These are phyloP conservation scores for Heliconius ethilla DNA, from an alignment of 2,888 invertebrate species.

Conservation along the genomic window DNA sequence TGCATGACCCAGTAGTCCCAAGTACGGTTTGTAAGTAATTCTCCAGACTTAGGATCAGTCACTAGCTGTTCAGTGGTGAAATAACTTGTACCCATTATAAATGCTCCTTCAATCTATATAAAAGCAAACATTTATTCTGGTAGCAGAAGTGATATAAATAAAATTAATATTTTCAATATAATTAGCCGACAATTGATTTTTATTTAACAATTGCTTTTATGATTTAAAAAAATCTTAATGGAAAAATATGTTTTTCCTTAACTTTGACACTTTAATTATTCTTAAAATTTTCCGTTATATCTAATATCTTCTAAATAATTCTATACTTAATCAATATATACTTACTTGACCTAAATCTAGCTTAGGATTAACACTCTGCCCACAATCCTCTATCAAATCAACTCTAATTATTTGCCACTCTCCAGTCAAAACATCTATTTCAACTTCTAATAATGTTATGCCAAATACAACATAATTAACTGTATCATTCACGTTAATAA, in stretches of 20 bases:
- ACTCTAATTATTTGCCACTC: conserved; percentile 84
- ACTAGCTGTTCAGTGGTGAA: conserved; percentile 84
- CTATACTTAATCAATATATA: neutral
- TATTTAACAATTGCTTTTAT: neutral
- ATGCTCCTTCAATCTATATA: conserved; percentile 84
- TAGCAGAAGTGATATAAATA: neutral
- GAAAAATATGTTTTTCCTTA: neutral
- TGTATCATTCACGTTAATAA: conserved; percentile 69
- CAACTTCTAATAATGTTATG: conserved; percentile 84
- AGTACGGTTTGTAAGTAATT: conserved; percentile 83
- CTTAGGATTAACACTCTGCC: conserved; percentile 85
- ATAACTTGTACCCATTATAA: conserved; percentile 85
- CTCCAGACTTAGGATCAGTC: conserved; percentile 81
- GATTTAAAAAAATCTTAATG: neutral
- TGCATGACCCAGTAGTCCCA: conserved; percentile 86
- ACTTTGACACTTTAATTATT: neutral
- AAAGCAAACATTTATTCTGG: neutral
- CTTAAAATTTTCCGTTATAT: neutral
- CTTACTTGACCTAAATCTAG: conserved; percentile 86
- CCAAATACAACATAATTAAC: conserved; percentile 82
- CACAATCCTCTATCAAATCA: conserved; percentile 87
- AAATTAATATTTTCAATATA: neutral
- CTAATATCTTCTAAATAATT: neutral
- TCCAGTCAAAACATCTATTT: conserved; percentile 90
- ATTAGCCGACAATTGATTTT: neutral